Base-by-base conservation (phyloP, 2,888 invertebrate genomes). In the Caenorhabditis japonica region DNA sequence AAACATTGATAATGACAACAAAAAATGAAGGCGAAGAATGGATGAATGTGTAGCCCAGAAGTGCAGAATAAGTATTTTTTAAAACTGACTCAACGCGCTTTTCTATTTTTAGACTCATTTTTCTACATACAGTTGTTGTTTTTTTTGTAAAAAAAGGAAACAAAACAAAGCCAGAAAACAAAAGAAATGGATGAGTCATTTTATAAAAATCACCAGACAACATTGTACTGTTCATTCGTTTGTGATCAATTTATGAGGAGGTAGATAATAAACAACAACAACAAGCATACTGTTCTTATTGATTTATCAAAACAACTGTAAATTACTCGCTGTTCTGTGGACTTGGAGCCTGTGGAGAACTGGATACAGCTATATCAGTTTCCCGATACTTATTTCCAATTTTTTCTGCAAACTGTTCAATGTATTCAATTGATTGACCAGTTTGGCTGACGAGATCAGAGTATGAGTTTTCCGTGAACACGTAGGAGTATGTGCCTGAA, bases 401-500 rank as follows among this genome's bases (percentile, higher is more conserved):
- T 39, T 49, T 17, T 0, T 2, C 4, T 4, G 69, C 75, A 44
- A 55, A 69, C 0, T 39, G 19, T 15, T 27, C 12, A n/a, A 75
- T 75, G 25, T 30, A 43, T 3, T 46, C 36, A n/a, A 75, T 69
- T 2, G 27, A 43, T 15, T 33, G 30, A 1, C 44, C 44, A 0
- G 69, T 64, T 17, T 55, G 39, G 17, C 41, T 70, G 12, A 43
- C 21, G 25, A 75, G 36, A 36, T 69, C 69, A 13, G 21, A 17
- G 30, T 64, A 60, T 0, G 75, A 38, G 25, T 59, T 33, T 19
- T 75, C 64, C 1, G 75, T 75, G 34, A 75, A 75, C 5, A 69
- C 56, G 33, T 75, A 75, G 0, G 69, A 62, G 33, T 75, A 75
- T 3, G 64, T 75, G 49, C 59, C 73, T 73, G 46, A 30, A 56